These are phyloP conservation scores for Rutilus rutilus DNA, from an alignment of 2,113 vertebrate genomes.

Conservation along the genomic window DNA sequence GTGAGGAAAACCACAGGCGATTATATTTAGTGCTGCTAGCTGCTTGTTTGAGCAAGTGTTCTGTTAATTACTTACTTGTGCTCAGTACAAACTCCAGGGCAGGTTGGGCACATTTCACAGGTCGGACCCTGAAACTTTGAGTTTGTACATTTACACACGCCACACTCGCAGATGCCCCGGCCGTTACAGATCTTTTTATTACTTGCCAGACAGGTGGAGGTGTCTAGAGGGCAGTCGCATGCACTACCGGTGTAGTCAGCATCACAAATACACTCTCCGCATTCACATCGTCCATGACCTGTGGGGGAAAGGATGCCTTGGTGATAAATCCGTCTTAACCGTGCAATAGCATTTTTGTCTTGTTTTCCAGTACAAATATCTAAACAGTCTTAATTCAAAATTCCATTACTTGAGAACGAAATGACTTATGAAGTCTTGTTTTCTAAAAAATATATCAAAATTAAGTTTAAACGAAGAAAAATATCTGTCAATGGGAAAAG, in stretches of 20 bases:
- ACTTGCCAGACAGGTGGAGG: slow-evolving; percentile 78
- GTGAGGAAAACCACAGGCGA: too few species aligned
- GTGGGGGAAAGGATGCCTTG: neutral
- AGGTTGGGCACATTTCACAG: slow-evolving; percentile 88
- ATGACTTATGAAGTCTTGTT: too few species aligned
- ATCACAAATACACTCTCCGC: slow-evolving; percentile 87
- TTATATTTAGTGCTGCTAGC: too few species aligned
- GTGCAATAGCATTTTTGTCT: too few species aligned
- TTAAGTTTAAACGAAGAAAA: too few species aligned
- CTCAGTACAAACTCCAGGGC: too few species aligned
- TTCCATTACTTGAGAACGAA: too few species aligned
- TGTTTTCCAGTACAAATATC: slow-evolving; percentile 69
- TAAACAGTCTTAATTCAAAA: too few species aligned
- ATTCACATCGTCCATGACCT: slow-evolving; percentile 94
- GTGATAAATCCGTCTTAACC: neutral
- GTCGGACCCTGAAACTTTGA: slow-evolving; percentile 91
- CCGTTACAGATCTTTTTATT: slow-evolving; percentile 94
- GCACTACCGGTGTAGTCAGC: slow-evolving; percentile 93
- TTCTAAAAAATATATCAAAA: too few species aligned
- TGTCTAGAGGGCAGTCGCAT: slow-evolving; percentile 91
- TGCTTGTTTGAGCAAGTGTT: too few species aligned
- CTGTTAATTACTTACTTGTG: too few species aligned
- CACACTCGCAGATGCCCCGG: slow-evolving; percentile 87
- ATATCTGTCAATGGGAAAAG: too few species aligned
- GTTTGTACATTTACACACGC: slow-evolving; percentile 89